These are phyloP conservation scores for Tachycineta bicolor DNA, from an alignment of 2,113 vertebrate genomes.

Conservation along the genomic window DNA sequence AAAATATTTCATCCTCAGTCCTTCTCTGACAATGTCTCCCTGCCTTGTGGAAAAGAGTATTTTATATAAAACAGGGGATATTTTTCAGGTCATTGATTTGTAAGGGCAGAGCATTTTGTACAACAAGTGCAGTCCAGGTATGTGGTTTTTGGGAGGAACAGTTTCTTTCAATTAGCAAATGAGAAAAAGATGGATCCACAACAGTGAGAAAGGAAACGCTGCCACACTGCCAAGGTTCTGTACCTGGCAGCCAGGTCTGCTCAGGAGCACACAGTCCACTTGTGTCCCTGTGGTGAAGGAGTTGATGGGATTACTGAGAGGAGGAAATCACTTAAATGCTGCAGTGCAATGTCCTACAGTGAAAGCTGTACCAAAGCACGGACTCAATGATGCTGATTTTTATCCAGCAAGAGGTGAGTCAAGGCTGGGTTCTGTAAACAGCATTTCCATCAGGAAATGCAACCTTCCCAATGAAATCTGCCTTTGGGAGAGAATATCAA, in stretches of 20 bases:
- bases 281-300: background rate
- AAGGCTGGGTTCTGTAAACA: background rate
- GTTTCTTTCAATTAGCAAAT: background rate
- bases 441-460: background rate
- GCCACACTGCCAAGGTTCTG: background rate
- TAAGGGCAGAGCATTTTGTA: background rate
- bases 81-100: background rate
- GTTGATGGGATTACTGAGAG: background rate
- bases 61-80: background rate
- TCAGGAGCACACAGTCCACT: background rate
- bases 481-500: background rate
- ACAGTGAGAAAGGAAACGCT: background rate
- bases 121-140: background rate
- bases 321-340: background rate
- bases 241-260: background rate
- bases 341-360: background rate
- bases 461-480: background rate
- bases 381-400: background rate
- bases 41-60: background rate
- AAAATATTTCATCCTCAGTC: background rate
- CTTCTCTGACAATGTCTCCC: background rate
- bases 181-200: background rate
- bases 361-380: accelerated
- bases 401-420: background rate
- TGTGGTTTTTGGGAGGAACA: background rate